A percentile compares a stretch with the other conserved stretches of the same genome.
These are phyloP conservation scores for Temnothorax unifasciatus DNA, from an alignment of 2,888 invertebrate genomes.

Conservation along the genomic window DNA sequence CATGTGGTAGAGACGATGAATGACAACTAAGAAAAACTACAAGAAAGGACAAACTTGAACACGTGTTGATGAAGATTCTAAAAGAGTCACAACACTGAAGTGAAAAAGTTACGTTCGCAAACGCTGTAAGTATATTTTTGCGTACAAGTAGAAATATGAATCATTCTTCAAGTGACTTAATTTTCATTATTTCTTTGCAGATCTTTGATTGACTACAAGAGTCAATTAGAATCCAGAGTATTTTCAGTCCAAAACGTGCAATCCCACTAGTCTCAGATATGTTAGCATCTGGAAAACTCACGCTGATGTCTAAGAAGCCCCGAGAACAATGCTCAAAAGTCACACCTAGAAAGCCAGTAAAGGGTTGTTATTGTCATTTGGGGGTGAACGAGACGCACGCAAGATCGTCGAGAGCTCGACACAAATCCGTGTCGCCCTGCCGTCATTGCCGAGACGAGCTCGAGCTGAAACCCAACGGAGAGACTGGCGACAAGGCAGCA, in stretches of 20 bases:
- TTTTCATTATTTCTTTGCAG: slow-evolving; percentile 41
- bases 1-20: slow-evolving; percentile 69
- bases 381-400: slow-evolving; percentile 65
- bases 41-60: slow-evolving; percentile 64
- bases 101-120: slow-evolving; percentile 60
- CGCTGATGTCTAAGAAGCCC: slow-evolving; percentile 75
- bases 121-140: slow-evolving; percentile 67
- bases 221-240: slow-evolving; percentile 53
- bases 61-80: slow-evolving; percentile 63
- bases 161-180: background rate
- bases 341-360: slow-evolving; percentile 74
- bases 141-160: background rate
- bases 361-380: slow-evolving; percentile 80
- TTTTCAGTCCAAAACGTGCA: slow-evolving; percentile 35
- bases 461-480: slow-evolving; percentile 48
- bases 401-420: slow-evolving; percentile 60
- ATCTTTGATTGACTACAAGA: background rate
- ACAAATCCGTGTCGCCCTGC: slow-evolving; percentile 62
- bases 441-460: slow-evolving; percentile 65
- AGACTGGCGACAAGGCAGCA: slow-evolving; percentile 6
- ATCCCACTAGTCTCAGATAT: slow-evolving; percentile 59
- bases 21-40: slow-evolving; percentile 66
- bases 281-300: slow-evolving; percentile 68
- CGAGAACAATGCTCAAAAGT: slow-evolving; percentile 13
- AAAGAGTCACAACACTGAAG: slow-evolving; percentile 63